Evolutionary conservation across 2,888 invertebrate genomes (phyloP).

Genomic region (Heliconius sara): DNA sequence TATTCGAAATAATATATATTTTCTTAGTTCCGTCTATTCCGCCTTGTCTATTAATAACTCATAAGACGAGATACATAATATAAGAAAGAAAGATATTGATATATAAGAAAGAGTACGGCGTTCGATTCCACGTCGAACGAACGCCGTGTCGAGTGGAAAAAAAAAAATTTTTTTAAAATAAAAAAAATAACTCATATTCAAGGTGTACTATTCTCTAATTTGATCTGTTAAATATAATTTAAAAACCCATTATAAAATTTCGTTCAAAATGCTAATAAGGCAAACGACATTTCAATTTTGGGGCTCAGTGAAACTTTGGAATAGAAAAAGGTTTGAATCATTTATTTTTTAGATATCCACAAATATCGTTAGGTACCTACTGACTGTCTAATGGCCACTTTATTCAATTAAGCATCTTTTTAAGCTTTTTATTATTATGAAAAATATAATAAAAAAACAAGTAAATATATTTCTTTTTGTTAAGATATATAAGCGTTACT

Average conservation of each 20-base stretch:
- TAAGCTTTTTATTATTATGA: neutral
- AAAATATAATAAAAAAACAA: neutral
- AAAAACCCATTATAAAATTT: neutral
- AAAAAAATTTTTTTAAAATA: too few relatives aligned
- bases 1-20: too few relatives aligned
- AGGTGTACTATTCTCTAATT: neutral
- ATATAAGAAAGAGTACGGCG: too few relatives aligned
- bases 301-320: neutral
- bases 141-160: too few relatives aligned
- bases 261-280: slow-evolving; percentile 5
- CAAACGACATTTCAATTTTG: slow-evolving; percentile 2
- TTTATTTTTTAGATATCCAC: neutral
- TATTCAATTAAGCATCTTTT: neutral
- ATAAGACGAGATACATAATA: too few relatives aligned
- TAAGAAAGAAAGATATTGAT: too few relatives aligned
- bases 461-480: too few relatives aligned
- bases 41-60: too few relatives aligned
- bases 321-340: neutral
- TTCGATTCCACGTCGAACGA: too few relatives aligned
- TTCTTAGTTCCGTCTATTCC: too few relatives aligned
- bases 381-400: neutral
- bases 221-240: neutral
- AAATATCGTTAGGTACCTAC: neutral
- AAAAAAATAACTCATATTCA: neutral
- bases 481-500: too few relatives aligned